Conservation (phyloP, 2,113 vertebrate genomes). For the Semnornis frantzii region DNA sequence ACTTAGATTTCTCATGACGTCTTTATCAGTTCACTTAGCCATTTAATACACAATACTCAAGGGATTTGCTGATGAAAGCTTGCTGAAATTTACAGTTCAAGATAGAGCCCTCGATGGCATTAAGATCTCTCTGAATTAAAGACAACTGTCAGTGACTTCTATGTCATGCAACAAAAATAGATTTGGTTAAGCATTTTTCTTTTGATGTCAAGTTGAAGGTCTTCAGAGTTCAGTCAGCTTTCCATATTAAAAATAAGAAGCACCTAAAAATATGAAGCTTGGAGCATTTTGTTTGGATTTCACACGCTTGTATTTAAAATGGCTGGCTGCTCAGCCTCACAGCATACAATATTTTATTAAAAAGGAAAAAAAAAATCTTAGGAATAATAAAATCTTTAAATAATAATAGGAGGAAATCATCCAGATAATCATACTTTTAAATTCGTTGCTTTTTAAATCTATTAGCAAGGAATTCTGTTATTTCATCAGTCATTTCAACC, state of each 20-base stretch:
- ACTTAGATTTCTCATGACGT: background rate
- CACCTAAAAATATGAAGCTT: background rate
- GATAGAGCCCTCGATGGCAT: background rate
- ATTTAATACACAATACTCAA: background rate
- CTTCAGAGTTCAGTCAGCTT: background rate
- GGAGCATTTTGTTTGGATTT: background rate
- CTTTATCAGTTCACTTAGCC: background rate
- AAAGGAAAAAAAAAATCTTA: background rate
- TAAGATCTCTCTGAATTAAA: background rate
- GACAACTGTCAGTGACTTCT: background rate
- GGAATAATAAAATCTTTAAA: background rate
- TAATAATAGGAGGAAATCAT: background rate
- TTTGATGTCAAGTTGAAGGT: conserved; percentile 21
- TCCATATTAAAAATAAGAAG: background rate
- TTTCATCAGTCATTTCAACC: background rate
- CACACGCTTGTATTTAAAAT: background rate
- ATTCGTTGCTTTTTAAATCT: background rate
- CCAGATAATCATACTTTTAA: background rate
- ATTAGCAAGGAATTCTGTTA: background rate
- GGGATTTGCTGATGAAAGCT: background rate
- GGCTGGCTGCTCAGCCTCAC: background rate
- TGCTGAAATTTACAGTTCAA: background rate
- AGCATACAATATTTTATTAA: background rate
- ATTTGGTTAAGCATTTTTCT: background rate
- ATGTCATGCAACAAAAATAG: background rate